Evolutionary conservation across 2,888 invertebrate species (phyloP).

Genomic region (Coenonympha glycerion): DNA sequence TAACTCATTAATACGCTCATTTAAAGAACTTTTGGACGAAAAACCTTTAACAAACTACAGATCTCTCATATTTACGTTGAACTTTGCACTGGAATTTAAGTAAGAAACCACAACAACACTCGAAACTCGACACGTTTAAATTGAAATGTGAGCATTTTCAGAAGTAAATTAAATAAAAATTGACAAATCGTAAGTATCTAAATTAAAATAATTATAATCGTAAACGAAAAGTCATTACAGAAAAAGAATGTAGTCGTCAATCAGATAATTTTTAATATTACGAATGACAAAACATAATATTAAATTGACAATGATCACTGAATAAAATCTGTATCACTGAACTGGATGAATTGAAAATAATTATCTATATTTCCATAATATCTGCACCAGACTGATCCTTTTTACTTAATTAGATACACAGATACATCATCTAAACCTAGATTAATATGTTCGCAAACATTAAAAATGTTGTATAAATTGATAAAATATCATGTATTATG

Average conservation of each 20-base stretch:
- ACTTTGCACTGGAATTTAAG: constrained; percentile 2
- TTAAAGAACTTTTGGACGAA: constrained; percentile 7
- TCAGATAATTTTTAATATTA: neutral
- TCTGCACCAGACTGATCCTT: too few relatives aligned
- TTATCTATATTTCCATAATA: too few relatives aligned
- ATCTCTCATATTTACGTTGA: neutral
- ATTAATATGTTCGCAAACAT: too few relatives aligned
- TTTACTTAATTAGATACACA: too few relatives aligned
- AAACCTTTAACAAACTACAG: constrained; percentile 8
- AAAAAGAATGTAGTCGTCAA: neutral
- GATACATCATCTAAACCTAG: too few relatives aligned
- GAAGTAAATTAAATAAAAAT: neutral
- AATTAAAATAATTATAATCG: neutral
- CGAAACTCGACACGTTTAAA: neutral
- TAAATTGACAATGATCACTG: too few relatives aligned
- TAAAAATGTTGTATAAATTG: neutral
- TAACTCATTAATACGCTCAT: constrained; percentile 10
- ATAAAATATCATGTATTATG: constrained; percentile 2
- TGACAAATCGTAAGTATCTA: neutral
- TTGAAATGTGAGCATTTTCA: neutral
- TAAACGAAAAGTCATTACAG: neutral
- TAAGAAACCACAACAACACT: neutral
- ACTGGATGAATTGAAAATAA: neutral
- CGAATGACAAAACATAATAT: too few relatives aligned
- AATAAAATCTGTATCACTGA: neutral